phyloP scores from a whole-genome alignment of 37 sponge, comb jelly and placozoan species.

The Crambe crambe region DNA sequence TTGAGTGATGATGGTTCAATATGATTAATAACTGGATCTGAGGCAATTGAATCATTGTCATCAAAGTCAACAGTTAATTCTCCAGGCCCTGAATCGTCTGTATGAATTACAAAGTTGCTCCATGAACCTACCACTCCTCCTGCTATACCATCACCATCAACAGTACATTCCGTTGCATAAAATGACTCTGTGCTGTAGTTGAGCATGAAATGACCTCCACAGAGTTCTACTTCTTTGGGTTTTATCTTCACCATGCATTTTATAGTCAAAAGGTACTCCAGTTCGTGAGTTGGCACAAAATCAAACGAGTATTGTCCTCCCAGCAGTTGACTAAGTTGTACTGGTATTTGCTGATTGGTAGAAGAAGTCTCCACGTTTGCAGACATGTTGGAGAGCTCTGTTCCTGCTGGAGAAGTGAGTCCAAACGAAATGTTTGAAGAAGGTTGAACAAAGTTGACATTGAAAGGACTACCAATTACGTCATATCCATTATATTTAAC shows the following conservation, averaged over 20 bases:
- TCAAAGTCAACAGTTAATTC: conserved; percentile 54
- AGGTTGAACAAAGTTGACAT: conserved; percentile 29
- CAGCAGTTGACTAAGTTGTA: conserved; percentile 28
- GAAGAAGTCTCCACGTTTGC: conserved; percentile 27
- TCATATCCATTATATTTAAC: conserved; percentile 46
- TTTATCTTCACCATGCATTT: conserved; percentile 40
- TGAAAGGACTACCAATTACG: conserved; percentile 73
- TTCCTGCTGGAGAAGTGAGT: conserved; percentile 13
- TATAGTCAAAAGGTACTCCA: conserved; percentile 55
- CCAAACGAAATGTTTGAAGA: conserved; percentile 11
- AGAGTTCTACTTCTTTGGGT: conserved; percentile 48
- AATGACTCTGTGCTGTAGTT: conserved; percentile 6
- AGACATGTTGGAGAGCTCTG: conserved; percentile 34
- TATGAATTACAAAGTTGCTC: conserved; percentile 42
- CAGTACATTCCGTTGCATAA: conserved; percentile 30
- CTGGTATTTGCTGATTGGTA: conserved; percentile 18
- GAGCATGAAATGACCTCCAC: conserved; percentile 67
- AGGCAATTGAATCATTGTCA: conserved; percentile 11
- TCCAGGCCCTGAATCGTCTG: conserved; percentile 40
- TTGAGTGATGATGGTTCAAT: conserved; percentile 20
- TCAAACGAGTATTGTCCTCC: conserved; percentile 43
- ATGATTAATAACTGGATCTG: conserved; percentile 14
- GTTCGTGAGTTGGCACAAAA: conserved; percentile 46
- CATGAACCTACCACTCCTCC: conserved; percentile 29
- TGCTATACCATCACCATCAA: conserved; percentile 69